A percentile compares a stretch with the other conserved stretches of the same genome.
phyloP scores from a whole-genome alignment of 2,113 vertebrate genomes.

The Salminus brasiliensis region DNA sequence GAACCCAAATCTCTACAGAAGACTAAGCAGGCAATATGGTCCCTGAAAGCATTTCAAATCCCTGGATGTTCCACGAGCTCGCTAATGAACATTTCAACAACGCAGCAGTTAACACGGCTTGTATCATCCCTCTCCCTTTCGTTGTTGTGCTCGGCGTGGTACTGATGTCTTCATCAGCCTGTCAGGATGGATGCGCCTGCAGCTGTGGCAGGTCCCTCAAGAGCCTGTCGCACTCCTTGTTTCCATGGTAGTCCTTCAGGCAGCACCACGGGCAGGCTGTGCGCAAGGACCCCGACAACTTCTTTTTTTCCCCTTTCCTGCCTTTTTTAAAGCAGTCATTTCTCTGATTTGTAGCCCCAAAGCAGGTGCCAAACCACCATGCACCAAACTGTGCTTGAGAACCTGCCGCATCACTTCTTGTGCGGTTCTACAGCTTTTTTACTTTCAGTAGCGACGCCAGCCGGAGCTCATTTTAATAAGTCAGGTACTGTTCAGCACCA shows the following conservation, averaged over 20 bases:
- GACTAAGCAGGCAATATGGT: constrained; percentile 69
- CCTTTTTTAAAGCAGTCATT: constrained; percentile 67
- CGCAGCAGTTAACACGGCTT: constrained; percentile 77
- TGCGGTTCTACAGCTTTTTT: constrained; percentile 56
- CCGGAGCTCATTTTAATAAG: constrained; percentile 71
- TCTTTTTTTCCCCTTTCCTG: constrained; percentile 64
- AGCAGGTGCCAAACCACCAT: constrained; percentile 75
- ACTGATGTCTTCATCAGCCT: constrained; percentile 85
- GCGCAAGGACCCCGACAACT: constrained; percentile 81
- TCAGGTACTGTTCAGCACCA: constrained; percentile 53
- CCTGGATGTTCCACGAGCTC: constrained; percentile 71
- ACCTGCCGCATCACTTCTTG: constrained; percentile 59
- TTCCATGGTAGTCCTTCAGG: constrained; percentile 87
- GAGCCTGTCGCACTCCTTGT: constrained; percentile 83
- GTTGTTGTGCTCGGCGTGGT: constrained; percentile 66
- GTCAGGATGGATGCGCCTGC: constrained; percentile 81
- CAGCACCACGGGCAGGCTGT: constrained; percentile 82
- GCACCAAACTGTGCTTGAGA: constrained; percentile 44
- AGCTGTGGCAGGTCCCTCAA: constrained; percentile 79
- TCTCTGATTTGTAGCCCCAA: constrained; percentile 80
- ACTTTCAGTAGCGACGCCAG: constrained; percentile 62
- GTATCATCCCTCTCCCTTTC: constrained; percentile 61
- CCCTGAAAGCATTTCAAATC: constrained; percentile 68
- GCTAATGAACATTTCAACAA: constrained; percentile 78
- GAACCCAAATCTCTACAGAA: constrained; percentile 62